Evolutionary conservation across 2,797 vertebrate species (phyloP).

Genomic region (Mico argentatus): DNA sequence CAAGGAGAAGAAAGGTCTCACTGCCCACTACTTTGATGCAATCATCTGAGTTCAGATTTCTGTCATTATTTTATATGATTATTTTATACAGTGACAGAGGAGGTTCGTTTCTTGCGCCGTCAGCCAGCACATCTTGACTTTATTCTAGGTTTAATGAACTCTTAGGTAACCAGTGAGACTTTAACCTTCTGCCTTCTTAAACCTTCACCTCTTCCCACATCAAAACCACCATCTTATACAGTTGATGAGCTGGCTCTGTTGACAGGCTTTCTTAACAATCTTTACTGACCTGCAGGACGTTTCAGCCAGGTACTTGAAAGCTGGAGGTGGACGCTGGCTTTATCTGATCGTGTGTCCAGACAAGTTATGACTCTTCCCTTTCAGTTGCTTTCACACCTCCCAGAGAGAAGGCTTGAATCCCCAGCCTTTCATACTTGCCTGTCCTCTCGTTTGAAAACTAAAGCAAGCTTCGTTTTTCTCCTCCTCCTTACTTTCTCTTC

Average conservation of each 20-base stretch:
- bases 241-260: constrained; percentile 67
- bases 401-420: constrained; percentile 57
- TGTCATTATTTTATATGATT: neutral
- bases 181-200: constrained; percentile 76
- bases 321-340: constrained; percentile 68
- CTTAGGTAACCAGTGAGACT: constrained; percentile 64
- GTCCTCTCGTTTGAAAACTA: constrained; percentile 35
- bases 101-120: constrained; percentile 29
- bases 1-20: constrained; percentile 40
- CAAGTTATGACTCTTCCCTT: constrained; percentile 54
- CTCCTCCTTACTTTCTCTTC: neutral
- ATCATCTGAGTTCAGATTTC: neutral
- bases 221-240: constrained; percentile 65
- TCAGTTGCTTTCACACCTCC: constrained; percentile 62
- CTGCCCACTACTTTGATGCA: constrained; percentile 42
- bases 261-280: constrained; percentile 75
- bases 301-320: constrained; percentile 62
- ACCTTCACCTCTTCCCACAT: constrained; percentile 63
- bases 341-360: constrained; percentile 68
- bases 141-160: constrained; percentile 60
- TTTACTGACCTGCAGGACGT: constrained; percentile 65
- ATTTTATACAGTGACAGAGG: constrained; percentile 53
- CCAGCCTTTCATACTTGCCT: constrained; percentile 17
- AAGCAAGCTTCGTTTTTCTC: constrained; percentile 60
- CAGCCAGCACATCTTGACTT: constrained; percentile 63